These are phyloP conservation scores for Heliconius sara DNA, from an alignment of 2,888 invertebrate species.

Conservation along the genomic window DNA sequence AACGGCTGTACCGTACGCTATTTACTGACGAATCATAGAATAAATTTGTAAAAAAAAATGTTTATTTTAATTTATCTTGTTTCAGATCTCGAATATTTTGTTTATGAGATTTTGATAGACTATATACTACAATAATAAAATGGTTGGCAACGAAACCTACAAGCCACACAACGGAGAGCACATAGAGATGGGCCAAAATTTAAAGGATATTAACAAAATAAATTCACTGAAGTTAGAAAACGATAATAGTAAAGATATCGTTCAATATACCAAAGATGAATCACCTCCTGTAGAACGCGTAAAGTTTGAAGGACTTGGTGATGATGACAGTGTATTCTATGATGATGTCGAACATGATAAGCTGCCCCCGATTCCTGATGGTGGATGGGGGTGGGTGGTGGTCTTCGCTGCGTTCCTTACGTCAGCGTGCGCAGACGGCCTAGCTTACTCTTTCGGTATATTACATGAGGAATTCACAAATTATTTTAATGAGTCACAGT, in stretches of 20 bases:
- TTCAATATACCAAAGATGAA: conserved; percentile 56
- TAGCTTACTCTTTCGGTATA: conserved; percentile 96
- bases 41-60: neutral
- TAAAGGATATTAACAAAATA: conserved; percentile 68
- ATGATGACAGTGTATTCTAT: conserved; percentile 74
- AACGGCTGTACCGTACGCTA: neutral
- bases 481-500: conserved; percentile 91
- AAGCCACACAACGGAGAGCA: conserved; percentile 43
- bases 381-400: conserved; percentile 95
- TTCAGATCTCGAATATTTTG: conserved; percentile 40
- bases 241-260: conserved; percentile 51
- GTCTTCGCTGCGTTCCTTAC: conserved; percentile 92
- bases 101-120: conserved; percentile 37
- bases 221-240: conserved; percentile 69
- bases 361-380: conserved; percentile 88
- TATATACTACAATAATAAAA: conserved; percentile 22
- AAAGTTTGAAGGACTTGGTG: conserved; percentile 77
- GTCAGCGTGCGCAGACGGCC: conserved; percentile 95
- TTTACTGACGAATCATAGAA: neutral
- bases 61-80: conserved; percentile 24
- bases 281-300: conserved; percentile 68
- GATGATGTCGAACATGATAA: conserved; percentile 62
- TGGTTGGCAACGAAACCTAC: conserved; percentile 48
- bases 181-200: conserved; percentile 44
- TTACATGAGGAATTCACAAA: conserved; percentile 91